Base-by-base conservation (phyloP, 1,140 invertebrate genomes). In the Lordiphosa clarofinis region DNA sequence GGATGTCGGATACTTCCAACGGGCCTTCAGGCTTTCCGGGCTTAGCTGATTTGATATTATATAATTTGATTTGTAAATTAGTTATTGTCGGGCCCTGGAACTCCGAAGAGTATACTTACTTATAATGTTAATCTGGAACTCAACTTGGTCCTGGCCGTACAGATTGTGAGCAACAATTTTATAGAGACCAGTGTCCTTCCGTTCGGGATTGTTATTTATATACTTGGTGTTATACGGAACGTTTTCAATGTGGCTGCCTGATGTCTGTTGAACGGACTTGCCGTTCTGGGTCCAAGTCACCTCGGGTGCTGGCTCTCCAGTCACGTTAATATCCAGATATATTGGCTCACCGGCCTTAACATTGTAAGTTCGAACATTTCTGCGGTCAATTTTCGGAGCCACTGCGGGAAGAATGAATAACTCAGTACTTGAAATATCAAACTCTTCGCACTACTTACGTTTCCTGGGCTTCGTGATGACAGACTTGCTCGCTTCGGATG, bases 1-100 rank as follows among this genome's bases (percentile, higher is more conserved):
- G 92, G 40, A 99, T 93, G 84, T 99, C 97, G 1, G 95, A 94
- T n/a, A 99, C 96, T 88, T 98, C 96, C 2, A 99, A 89, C 6
- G 98, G 98, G 39, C 97, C 98, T 91, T 98, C 96, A 0, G 98
- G 98, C 84, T 95, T 94, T 15, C 94, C 93, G 42, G 98, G 98
- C 90, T 96, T 96, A 33, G 95, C 96, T 97, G 88, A 10, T 84
- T 71, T 9, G 28, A 55, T 55, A 31, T 11, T 56, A 71, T 36
- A 31, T 4, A 2, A 21, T n/a, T n/a, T n/a, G n/a, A n/a, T n/a
- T n/a, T n/a, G n/a, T n/a, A 0, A 21, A 4, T 21, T 21, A 4
- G 21, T 21, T 21, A 21, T 21, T 21, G 21, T 13, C 24, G 58
- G n/a, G 38, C 19, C 3, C 37, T 48, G 47, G 19, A 47, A 59